These are phyloP conservation scores for Dryobates pubescens DNA, from an alignment of 2,797 vertebrate genomes.

Conservation along the genomic window DNA sequence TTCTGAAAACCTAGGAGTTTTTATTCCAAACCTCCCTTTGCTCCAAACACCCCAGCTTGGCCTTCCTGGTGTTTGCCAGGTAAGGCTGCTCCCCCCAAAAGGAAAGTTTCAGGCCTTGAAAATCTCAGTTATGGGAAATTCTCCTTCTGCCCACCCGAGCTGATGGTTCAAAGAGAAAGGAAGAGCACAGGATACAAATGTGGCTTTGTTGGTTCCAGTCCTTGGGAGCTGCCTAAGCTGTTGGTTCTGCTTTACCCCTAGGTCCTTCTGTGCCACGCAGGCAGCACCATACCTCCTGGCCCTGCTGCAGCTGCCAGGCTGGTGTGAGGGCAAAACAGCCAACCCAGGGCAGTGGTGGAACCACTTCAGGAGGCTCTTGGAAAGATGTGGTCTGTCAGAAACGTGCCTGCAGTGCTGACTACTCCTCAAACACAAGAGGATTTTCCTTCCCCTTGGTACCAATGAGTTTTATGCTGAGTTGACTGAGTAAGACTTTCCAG, in stretches of 20 bases:
- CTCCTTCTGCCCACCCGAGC: background rate
- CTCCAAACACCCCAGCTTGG: background rate
- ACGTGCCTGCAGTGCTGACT: background rate
- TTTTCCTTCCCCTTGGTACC: conserved; percentile 23
- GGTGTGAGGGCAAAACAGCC: background rate
- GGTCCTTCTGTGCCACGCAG: background rate
- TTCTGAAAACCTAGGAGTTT: background rate
- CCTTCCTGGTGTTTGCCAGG: background rate
- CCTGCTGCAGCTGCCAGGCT: background rate
- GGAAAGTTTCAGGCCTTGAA: background rate
- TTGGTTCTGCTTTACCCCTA: background rate
- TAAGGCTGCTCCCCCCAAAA: background rate
- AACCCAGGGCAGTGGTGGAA: background rate
- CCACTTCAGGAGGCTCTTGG: background rate
- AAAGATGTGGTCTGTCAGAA: background rate
- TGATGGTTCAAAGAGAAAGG: background rate
- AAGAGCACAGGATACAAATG: background rate
- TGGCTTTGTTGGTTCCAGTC: background rate
- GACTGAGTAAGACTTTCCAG: conserved; percentile 1
- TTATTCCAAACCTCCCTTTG: background rate
- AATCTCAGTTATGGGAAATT: background rate
- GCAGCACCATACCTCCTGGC: background rate
- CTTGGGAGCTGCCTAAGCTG: background rate
- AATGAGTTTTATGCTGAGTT: conserved; percentile 17
- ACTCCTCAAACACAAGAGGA: background rate